Percentiles rank a stretch among this genome's conserved stretches.
These are phyloP conservation scores for Theonella swinhoei DNA, from an alignment of 37 sponge, comb jelly and placozoan genomes.

Conservation along the genomic window DNA sequence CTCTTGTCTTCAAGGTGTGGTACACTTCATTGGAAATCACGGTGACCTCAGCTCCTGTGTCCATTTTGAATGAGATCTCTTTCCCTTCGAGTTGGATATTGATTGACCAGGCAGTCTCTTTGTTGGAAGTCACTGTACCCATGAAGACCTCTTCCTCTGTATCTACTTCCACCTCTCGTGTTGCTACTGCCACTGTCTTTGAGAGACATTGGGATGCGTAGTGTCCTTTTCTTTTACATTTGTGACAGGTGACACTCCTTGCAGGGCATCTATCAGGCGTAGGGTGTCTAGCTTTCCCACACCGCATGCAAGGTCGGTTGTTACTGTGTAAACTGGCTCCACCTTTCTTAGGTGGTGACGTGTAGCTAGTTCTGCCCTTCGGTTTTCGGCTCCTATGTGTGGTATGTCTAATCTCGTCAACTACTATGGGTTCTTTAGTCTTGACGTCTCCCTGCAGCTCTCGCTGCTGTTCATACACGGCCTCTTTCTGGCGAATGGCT, in stretches of 20 bases:
- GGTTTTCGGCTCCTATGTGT: not conserved
- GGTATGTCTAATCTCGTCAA: not conserved
- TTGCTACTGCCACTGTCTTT: conserved; percentile 14
- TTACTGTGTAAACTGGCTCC: too few species aligned
- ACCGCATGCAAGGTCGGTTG: too few species aligned
- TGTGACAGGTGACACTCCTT: too few species aligned
- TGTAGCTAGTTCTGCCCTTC: not conserved
- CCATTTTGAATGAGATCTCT: conserved; percentile 47
- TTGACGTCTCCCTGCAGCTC: not conserved
- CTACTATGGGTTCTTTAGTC: not conserved
- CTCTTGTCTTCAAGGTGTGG: not conserved
- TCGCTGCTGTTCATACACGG: conserved; percentile 27
- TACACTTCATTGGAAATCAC: conserved; percentile 40
- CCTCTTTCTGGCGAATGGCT: conserved; percentile 40
- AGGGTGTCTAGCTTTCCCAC: too few species aligned
- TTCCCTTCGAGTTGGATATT: conserved; percentile 8
- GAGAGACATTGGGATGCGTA: conserved; percentile 41
- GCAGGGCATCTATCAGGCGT: too few species aligned
- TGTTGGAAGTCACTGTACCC: not conserved
- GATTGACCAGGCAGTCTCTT: conserved; percentile 25
- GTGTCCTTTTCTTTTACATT: conserved; percentile 60
- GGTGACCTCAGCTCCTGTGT: conserved; percentile 70
- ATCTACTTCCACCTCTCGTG: not conserved
- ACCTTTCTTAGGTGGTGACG: not conserved
- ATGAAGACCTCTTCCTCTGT: conserved; percentile 17